Evolutionary conservation across 2,888 invertebrate species (phyloP).

Genomic region (Ophion ventricosus): DNA sequence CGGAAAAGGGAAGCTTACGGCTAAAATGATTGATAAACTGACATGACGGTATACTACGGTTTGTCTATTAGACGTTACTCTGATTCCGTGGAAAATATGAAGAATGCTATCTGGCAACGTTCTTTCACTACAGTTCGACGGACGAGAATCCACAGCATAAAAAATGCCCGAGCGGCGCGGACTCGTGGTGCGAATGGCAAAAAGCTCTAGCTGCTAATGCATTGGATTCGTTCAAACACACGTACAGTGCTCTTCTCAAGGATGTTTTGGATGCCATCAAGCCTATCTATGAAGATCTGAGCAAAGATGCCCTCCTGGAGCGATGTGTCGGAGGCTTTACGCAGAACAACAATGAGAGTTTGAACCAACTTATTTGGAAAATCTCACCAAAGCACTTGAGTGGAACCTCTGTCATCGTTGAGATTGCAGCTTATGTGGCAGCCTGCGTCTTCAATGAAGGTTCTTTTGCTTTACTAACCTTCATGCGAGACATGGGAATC

Average conservation of each 20-base stretch:
- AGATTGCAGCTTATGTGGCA: conserved; percentile 68
- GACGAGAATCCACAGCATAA: conserved; percentile 73
- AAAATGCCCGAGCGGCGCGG: no score
- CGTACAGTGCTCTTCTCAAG: conserved; percentile 45
- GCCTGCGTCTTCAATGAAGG: conserved; percentile 72
- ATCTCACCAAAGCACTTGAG: conserved; percentile 58
- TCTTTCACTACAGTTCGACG: conserved; percentile 10
- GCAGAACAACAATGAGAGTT: conserved; percentile 63
- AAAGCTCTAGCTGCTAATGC: conserved; percentile 62
- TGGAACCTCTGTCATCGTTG: conserved; percentile 52
- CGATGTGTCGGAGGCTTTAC: conserved; percentile 65
- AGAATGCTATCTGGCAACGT: conserved; percentile 65
- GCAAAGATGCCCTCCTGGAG: no score
- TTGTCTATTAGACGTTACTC: conserved; percentile 59
- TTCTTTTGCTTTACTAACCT: conserved; percentile 57
- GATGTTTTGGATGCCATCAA: conserved; percentile 55
- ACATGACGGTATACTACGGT: conserved; percentile 58
- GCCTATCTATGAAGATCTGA: conserved; percentile 61
- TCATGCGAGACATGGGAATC: conserved; percentile 63
- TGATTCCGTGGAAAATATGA: conserved; percentile 62
- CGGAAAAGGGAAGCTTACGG: conserved; percentile 56
- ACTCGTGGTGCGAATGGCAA: conserved; percentile 60
- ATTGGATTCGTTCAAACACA: conserved; percentile 59
- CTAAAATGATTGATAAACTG: conserved; percentile 56
- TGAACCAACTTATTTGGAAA: conserved; percentile 65